Evolutionary conservation across 2,888 invertebrate genomes (phyloP), one percentile per base, ranked within the genome.

Genomic region (Agonopterix heracliana): DNA sequence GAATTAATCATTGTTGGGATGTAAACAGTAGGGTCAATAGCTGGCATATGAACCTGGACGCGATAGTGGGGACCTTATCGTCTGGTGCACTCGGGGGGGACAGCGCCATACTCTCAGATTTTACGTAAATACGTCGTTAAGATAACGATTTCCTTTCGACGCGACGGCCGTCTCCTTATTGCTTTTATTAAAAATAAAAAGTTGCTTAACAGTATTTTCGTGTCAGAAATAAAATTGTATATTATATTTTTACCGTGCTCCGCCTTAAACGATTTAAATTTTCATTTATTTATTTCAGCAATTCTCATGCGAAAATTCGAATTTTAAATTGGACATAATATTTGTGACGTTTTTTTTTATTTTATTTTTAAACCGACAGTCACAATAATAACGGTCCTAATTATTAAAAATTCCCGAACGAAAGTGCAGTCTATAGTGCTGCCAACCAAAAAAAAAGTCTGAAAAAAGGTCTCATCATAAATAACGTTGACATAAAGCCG

Each of bases 401-500:
- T 26, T 26, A 26, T 26, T 26, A 26, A 26, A 26, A 41, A 47
- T 43, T 48, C 46, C 34, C 35, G 46, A 48, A 46, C 51, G 46
- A 53, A 49, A 38, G 44, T 53, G 45, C 52, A 43, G 48, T 54
- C 48, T 50, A n/a, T 56, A 59, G 66, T 66, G 68, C 70, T 73
- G 70, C 73, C 64, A 71, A 62, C 61, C 54, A 63, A 74, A 63
- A 71, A 73, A 76, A 77, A 72, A 68, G 57, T 26, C 49, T 66
- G 63, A 70, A 76, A 74, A 75, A 78, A 74, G 70, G 68, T 74
- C 63, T 73, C 77, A 73, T 84, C 81, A 86, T 87, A 86, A 88
- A 87, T 86, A 85, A 83, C 78, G 81, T 82, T 82, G 85, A 86
- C 86, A 83, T 78, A 79, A 76, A 78, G 79, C 81, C 81, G 80